These are phyloP conservation scores for Romanomermis culicivorax DNA, from an alignment of 2,888 invertebrate species.

Conservation along the genomic window DNA sequence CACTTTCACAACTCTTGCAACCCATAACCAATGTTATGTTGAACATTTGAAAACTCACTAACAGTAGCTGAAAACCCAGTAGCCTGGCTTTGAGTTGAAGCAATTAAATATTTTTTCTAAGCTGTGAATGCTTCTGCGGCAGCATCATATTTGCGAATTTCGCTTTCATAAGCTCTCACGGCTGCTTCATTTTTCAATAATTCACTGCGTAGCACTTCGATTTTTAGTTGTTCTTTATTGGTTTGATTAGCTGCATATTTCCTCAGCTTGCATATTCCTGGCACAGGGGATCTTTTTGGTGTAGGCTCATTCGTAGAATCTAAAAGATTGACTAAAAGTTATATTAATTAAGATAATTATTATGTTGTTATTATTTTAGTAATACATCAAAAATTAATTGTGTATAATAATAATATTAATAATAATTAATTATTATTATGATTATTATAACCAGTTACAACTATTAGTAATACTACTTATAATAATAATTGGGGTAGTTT, in stretches of 20 bases:
- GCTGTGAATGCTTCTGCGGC: background rate
- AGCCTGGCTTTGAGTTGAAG: background rate
- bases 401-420: too few species aligned
- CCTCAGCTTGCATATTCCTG: background rate
- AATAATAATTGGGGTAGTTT: too few species aligned
- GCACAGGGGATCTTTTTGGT: background rate
- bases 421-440: too few species aligned
- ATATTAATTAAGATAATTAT: too few species aligned
- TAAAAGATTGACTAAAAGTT: background rate
- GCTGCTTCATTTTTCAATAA: background rate
- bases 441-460: too few species aligned
- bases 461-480: too few species aligned
- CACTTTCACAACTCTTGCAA: background rate
- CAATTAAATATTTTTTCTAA: background rate
- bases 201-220: background rate
- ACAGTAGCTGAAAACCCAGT: too few species aligned
- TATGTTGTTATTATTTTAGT: too few species aligned
- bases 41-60: background rate
- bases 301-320: background rate
- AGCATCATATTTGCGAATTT: background rate
- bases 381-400: too few species aligned
- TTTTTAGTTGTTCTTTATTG: background rate
- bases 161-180: background rate
- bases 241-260: background rate
- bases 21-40: background rate